Conservation (phyloP, 2,113 vertebrate species). For the Electrona antarctica region DNA sequence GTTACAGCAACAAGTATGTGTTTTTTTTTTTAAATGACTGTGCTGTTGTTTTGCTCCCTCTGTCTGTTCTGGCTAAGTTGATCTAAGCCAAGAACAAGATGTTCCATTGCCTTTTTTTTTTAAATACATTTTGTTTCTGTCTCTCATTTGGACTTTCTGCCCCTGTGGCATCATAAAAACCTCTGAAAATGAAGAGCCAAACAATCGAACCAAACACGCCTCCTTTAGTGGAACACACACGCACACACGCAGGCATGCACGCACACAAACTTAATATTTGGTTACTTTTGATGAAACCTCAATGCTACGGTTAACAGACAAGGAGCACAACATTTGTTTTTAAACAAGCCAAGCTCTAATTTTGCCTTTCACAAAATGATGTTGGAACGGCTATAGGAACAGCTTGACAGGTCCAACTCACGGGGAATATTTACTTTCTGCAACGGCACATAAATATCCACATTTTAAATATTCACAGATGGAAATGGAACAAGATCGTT, state of each 20-base stretch:
- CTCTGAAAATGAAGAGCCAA: slow-evolving; percentile 47
- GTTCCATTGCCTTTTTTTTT: slow-evolving; percentile 46
- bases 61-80: slow-evolving; percentile 25
- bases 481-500: slow-evolving; percentile 61
- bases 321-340: slow-evolving; percentile 27
- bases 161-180: slow-evolving; percentile 49
- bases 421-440: slow-evolving; percentile 29
- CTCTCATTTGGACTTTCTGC: slow-evolving; percentile 53
- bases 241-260: too few relatives aligned
- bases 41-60: slow-evolving; percentile 7
- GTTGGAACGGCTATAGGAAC: slow-evolving; percentile 53
- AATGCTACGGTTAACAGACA: slow-evolving; percentile 25
- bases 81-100: slow-evolving; percentile 28
- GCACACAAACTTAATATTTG: neutral
- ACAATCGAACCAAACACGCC: slow-evolving; percentile 47
- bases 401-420: slow-evolving; percentile 30
- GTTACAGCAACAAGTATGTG: too few relatives aligned
- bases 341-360: slow-evolving; percentile 47
- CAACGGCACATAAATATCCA: slow-evolving; percentile 57
- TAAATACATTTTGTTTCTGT: slow-evolving; percentile 49
- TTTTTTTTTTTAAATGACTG: slow-evolving; percentile 8
- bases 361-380: slow-evolving; percentile 49
- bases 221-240: slow-evolving; percentile 36
- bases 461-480: slow-evolving; percentile 43
- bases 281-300: slow-evolving; percentile 24